phyloP scores from a whole-genome alignment of 2,797 vertebrate species.

The Todus mexicanus region DNA sequence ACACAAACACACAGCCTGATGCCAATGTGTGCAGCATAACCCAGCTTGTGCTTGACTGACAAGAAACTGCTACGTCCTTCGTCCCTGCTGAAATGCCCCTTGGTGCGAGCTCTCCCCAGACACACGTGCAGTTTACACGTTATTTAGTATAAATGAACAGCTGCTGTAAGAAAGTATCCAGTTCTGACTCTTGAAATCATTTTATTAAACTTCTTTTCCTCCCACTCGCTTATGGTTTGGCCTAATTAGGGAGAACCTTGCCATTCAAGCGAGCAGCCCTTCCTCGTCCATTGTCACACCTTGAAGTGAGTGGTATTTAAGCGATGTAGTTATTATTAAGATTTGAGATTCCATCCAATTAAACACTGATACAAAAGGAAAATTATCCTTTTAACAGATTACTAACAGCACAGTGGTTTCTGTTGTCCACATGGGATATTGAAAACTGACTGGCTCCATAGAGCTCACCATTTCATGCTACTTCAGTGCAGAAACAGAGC shows the following conservation, averaged over 20 bases:
- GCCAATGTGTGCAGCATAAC: neutral
- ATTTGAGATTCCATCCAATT: conserved; percentile 41
- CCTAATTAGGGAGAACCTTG: neutral
- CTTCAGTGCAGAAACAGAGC: conserved; percentile 6
- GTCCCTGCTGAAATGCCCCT: neutral
- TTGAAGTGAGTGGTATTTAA: neutral
- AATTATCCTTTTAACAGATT: conserved; percentile 52
- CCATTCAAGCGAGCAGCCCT: neutral
- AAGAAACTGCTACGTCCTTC: rapidly evolving
- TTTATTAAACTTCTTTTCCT: neutral
- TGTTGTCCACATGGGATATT: conserved; percentile 30
- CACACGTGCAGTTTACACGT: neutral
- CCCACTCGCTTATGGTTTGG: neutral
- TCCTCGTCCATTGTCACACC: neutral
- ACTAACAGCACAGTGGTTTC: conserved; percentile 50
- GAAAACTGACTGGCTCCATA: conserved; percentile 21
- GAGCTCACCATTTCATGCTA: conserved; percentile 34
- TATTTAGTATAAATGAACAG: neutral
- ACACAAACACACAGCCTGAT: neutral
- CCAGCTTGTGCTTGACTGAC: neutral
- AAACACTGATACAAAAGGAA: conserved; percentile 21
- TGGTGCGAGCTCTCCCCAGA: neutral
- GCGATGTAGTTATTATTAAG: neutral
- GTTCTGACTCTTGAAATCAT: neutral
- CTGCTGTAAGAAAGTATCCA: neutral